Conservation (phyloP, 2,113 vertebrate genomes). For the Phylloscopus trochiloides region DNA sequence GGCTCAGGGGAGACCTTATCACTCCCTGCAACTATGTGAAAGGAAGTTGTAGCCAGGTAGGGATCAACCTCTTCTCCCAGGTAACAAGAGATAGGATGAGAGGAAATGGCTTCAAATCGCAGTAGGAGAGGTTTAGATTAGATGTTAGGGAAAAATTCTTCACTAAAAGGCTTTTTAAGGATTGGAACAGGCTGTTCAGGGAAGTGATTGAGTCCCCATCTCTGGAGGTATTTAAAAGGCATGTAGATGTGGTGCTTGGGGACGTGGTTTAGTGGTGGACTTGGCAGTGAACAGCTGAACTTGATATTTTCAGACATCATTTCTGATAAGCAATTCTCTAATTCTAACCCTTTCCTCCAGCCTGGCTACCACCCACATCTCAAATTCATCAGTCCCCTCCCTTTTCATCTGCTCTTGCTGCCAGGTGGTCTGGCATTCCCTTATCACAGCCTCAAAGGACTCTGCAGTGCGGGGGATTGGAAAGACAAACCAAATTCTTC, state of each 20-base stretch:
- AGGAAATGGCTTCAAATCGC: not conserved
- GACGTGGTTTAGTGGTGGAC: not conserved
- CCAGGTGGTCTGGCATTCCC: constrained; percentile 27
- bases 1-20: not conserved
- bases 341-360: not conserved
- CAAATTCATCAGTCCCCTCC: not conserved
- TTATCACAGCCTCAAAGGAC: constrained; percentile 9
- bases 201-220: not conserved
- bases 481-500: constrained; percentile 14
- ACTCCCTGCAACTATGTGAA: accelerated
- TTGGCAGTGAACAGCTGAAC: not conserved
- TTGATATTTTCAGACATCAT: not conserved
- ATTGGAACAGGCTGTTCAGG: not conserved
- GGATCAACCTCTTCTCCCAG: not conserved
- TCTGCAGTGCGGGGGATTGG: not conserved
- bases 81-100: not conserved
- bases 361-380: not conserved
- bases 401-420: not conserved
- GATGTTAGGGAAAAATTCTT: not conserved
- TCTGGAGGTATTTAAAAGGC: not conserved
- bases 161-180: not conserved
- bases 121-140: not conserved
- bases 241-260: not conserved
- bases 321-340: not conserved
- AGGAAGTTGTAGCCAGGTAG: not conserved